Conservation (phyloP, 2,113 vertebrate genomes). For the Callocephalon fimbriatum region DNA sequence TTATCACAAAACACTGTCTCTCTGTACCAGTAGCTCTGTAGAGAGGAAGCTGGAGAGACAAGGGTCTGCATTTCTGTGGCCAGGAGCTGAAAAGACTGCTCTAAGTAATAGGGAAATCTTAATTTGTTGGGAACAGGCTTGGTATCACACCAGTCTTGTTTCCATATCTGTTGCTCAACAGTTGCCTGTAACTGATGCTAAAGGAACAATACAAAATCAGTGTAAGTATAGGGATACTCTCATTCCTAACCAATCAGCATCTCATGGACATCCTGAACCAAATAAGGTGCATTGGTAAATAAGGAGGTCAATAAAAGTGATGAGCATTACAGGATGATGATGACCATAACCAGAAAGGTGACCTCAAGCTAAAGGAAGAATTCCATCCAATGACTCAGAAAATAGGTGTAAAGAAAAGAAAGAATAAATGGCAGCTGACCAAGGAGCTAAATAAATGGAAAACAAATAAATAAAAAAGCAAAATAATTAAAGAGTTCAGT, state of each 20-base stretch:
- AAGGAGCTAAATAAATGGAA: background rate
- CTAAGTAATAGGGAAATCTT: background rate
- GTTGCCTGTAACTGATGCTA: background rate
- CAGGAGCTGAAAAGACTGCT: background rate
- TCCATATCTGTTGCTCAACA: background rate
- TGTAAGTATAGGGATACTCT: background rate
- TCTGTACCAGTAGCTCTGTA: fast-evolving
- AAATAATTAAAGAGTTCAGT: background rate
- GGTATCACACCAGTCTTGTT: background rate
- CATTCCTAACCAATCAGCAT: background rate
- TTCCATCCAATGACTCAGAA: background rate
- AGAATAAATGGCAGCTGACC: background rate
- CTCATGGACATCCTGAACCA: background rate
- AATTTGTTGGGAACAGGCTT: background rate
- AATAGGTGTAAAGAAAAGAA: background rate
- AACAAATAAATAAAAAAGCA: background rate
- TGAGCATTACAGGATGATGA: background rate
- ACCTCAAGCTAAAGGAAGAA: background rate
- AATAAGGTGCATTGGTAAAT: background rate
- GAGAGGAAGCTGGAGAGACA: background rate
- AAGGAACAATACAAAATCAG: background rate
- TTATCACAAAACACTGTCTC: background rate
- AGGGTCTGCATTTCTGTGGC: background rate
- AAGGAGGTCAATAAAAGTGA: background rate
- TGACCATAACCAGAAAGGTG: background rate